These are phyloP conservation scores for Morpho deidamia DNA, from an alignment of 2,888 invertebrate species.

Conservation along the genomic window DNA sequence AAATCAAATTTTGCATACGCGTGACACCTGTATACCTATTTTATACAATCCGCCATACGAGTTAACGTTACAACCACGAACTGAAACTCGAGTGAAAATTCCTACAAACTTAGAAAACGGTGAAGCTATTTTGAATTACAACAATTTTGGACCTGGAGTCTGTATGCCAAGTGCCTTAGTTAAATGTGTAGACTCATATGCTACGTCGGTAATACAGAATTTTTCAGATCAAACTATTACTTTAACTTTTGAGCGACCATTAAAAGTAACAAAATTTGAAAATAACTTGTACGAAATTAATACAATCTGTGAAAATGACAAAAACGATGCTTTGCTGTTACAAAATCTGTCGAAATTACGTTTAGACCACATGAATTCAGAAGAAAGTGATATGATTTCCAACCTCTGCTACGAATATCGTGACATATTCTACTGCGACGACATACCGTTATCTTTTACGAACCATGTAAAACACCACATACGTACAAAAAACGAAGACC, in stretches of 20 bases:
- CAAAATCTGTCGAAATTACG: slow-evolving; percentile 10
- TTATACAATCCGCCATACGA: slow-evolving; percentile 8
- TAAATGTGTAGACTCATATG: not conserved
- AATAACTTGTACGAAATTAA: not conserved
- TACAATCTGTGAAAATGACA: not conserved
- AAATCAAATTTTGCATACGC: slow-evolving; percentile 12
- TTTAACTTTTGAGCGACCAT: not conserved
- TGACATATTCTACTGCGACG: slow-evolving; percentile 29
- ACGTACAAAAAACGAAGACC: slow-evolving; percentile 24
- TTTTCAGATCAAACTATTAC: not conserved
- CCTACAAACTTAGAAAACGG: not conserved
- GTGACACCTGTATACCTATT: slow-evolving; percentile 12
- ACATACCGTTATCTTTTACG: slow-evolving; percentile 24
- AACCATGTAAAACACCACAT: slow-evolving; percentile 34
- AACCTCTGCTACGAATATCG: slow-evolving; percentile 24
- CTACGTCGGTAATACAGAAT: not conserved
- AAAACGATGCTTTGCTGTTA: not conserved
- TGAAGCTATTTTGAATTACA: not conserved
- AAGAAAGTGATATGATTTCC: slow-evolving; percentile 14
- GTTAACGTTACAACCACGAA: not conserved
- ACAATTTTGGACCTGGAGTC: not conserved
- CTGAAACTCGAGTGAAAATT: not conserved
- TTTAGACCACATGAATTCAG: slow-evolving; percentile 21
- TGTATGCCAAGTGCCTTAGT: not conserved
- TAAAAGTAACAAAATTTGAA: not conserved